Percentiles rank a stretch among this genome's conserved stretches.
Evolutionary conservation across 2,797 vertebrate species (phyloP).

Genomic region (Characodon lateralis): DNA sequence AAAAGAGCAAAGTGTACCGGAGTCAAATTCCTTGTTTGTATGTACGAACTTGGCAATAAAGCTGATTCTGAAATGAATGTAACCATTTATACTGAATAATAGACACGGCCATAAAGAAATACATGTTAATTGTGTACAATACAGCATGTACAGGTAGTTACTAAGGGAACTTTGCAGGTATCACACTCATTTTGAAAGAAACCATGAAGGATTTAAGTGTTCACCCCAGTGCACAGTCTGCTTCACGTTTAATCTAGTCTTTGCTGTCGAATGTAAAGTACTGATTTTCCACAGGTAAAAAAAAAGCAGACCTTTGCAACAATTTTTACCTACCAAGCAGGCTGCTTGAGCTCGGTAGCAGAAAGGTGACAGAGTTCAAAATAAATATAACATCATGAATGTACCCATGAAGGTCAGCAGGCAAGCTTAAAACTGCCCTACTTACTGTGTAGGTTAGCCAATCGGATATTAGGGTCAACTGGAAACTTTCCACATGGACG

Average conservation of each 20-base stretch:
- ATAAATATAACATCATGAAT: slow-evolving; percentile 12
- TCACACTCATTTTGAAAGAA: no score
- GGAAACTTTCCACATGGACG: no score
- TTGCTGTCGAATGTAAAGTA: neutral
- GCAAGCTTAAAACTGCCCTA: no score
- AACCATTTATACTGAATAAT: slow-evolving; percentile 13
- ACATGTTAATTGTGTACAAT: neutral
- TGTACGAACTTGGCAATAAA: no score
- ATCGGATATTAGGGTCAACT: no score
- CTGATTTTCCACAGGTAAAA: neutral
- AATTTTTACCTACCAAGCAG: neutral
- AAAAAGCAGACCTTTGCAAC: neutral
- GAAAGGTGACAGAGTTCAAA: slow-evolving; percentile 40
- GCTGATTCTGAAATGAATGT: no score
- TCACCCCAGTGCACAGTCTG: neutral
- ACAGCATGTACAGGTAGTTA: neutral
- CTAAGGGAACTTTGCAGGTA: neutral
- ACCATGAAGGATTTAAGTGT: neutral
- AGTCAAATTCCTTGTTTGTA: no score
- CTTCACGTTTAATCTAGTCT: neutral
- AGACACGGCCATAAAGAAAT: slow-evolving; percentile 12
- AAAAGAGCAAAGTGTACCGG: no score
- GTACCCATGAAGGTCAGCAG: no score
- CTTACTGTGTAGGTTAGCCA: no score
- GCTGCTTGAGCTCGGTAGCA: no score